Base-by-base conservation (phyloP, 2,888 invertebrate species). In the Steinernema scapterisci region DNA sequence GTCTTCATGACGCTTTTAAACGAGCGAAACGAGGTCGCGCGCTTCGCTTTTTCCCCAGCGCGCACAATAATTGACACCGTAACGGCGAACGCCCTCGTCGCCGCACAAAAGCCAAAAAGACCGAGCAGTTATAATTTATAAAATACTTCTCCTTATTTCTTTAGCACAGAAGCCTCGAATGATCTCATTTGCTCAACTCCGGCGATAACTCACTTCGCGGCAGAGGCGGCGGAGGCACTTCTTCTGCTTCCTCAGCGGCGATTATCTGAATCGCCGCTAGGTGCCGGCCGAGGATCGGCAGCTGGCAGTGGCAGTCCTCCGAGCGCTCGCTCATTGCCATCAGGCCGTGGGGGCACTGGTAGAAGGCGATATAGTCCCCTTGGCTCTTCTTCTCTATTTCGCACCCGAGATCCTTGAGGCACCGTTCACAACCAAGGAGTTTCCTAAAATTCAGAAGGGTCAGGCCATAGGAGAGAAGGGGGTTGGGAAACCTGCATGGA, bases 271-370 rank as follows among this genome's bases (percentile, higher is more conserved):
- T 63, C 38, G 63, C 63, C 31, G 63, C 16, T 11, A 63, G 31
- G 48, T 80, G 77, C 19, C 76, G 73, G 5, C 79, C 77, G 43
- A 81, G 73, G 13, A 73, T 44, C 6, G 75, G 74, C n/a, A 80
- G 78, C 70, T 86, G 86, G 72, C 86, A 86, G 51, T 78, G 77
- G 73, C 86, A 86, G 63, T 86, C 86, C 63, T 85, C 85, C 0
- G 86, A 52, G 51, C n/a, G 43, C 27, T 63, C 63, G 38, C 63
- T 31, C 16, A 86, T 77, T 2, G 86, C 80, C 31, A 77, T 71
- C n/a, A 87, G 73, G 21, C 81, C 84, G 72, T 87, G 86, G 5
- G 82, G 77, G 56, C 87, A 87, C 74, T 87, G 84, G 76, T 82
- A 84, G 56, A 80, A 82, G 1, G 85, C 84, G 72, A 83, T 76